Evolutionary conservation across 2,888 invertebrate genomes (phyloP), one percentile per base, ranked within the genome.

Genomic region (Periphyllus acericola): DNA sequence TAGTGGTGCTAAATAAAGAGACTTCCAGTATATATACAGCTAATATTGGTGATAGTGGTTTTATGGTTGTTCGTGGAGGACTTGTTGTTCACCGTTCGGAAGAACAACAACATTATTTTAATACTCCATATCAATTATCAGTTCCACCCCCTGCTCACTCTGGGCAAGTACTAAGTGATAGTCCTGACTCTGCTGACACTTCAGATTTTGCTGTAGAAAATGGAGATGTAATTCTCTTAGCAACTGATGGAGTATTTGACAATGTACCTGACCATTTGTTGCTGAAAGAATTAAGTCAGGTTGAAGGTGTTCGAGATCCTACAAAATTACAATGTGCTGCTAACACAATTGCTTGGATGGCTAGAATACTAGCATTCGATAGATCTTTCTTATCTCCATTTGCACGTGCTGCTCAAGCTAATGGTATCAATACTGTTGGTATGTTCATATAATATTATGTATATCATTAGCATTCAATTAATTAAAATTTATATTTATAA

Each of bases 21-120:
- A 97, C 96, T 90, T 95, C 95, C 91, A 96, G 95, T 90, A 94
- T 99, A 91, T 97, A 98, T 91, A 96, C 99, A 25, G 99, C 99
- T 83, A 99, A 99, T 93, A 96, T 99, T 90, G 99, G 99, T n/a
- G 99, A 99, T 93, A 98, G 98, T 91, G 99, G 99, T 25, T 99
- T 97, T 92, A 95, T 99, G 93, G 96, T 99, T 84, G 96, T 98
- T 88, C 94, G 98, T 36, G 94, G 94, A 83, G 98, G 97, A 34
- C 94, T 95, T 90, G 95, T 99, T 34, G 95, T 99, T 46, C 96
- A 98, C 91, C 95, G 97, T 89, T 98, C 98, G 8, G 96, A 96
- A 91, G 99, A 99, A 92, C 99, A 99, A 91, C 98, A 98, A 91
- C 99, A 99, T 92, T 99, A 99, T 93, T 99, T 99, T 92, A 99